Base-by-base conservation (phyloP, 2,888 invertebrate species). In the Platycheirus rosarum region DNA sequence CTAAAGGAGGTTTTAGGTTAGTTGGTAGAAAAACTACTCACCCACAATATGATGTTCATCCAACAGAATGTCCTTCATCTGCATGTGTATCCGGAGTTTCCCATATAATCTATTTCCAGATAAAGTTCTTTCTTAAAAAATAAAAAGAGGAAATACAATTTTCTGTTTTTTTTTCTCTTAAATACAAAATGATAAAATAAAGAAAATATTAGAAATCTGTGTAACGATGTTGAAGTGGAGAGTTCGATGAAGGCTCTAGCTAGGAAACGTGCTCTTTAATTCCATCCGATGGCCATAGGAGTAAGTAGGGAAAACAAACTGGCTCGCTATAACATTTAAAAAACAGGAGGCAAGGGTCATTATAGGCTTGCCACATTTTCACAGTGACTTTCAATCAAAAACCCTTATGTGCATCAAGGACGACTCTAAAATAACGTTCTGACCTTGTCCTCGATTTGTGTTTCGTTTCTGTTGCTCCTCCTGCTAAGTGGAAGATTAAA, bases 21-120 rank as follows among this genome's bases (percentile, higher is more conserved):
- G 71, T 49, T 63, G 49, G 16, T 2, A 16, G 8, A n/a, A n/a
- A 1, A 11, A 20, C 46, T 69, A 92, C 93, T 93, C 91, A 96
- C 96, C 95, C 95, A 95, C 88, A 96, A 92, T 78, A 95, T 90
- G 79, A 95, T 93, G 90, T 96, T 96, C 87, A 95, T 92, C 91
- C 93, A 93, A 89, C 95, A 95, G 89, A 96, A 95, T 84, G 95
- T 92, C 90, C 94, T 93, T 88, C 95, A 92, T 86, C 95, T 93
- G 90, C 95, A 95, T 86, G 94, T 94, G 89, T 95, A 95, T 85
- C 95, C 95, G 87, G 94, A 94, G 87, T 93, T 93, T 78, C 93
- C 92, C 94, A 94, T 89, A 84, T 86, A n/a, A n/a, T 86, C 55
- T 78, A 84, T 66, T 49, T 51, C n/a, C 1, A 16, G n/a, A 48